Base-by-base conservation (phyloP, 1,140 invertebrate genomes). In the Conopomorpha cramerella region DNA sequence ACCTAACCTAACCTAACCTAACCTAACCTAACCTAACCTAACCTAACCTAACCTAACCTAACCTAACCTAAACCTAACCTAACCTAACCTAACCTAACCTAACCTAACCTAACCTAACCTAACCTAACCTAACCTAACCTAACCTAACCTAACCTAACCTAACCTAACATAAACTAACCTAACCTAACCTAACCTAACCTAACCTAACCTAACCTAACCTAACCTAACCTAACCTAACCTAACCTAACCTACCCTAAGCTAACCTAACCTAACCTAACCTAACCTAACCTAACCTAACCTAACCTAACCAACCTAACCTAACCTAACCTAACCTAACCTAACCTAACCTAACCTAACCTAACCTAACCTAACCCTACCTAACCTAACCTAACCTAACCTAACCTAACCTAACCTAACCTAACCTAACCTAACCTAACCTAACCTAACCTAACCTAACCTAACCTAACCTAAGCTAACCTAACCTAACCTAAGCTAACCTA, bases 1-100 rank as follows among this genome's bases (percentile, higher is more conserved):
- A 29, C 28, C 28, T 29, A 29, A 29, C 28, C 28, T 29, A 29
- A 29, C 28, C 28, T 29, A 29, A 29, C 28, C 28, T 29, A 29
- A 29, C 28, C 28, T 29, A 29, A 29, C 28, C 28, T 29, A 29
- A 29, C 28, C 28, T 29, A 29, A 29, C 28, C 28, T 29, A 29
- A 29, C 28, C 28, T 29, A 29, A 29, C 28, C 28, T 29, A 29
- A 29, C 28, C 28, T 29, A 29, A 29, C 28, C 28, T 29, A 29
- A 29, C 28, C 28, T 29, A 29, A 29, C 28, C 28, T 29, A 29
- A n/a, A 29, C 28, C 28, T 13, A 29, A 23, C 19, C 19, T 23
- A 23, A 23, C 19, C 19, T 23, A 23, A 23, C 19, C 19, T 23
- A 23, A 23, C 19, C 19, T 23, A 23, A 23, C 19, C 19, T 23